Percentiles rank a stretch among this genome's conserved stretches.
Evolutionary conservation across 2,888 invertebrate species (phyloP).

Genomic region (Amphipoea lucens): DNA sequence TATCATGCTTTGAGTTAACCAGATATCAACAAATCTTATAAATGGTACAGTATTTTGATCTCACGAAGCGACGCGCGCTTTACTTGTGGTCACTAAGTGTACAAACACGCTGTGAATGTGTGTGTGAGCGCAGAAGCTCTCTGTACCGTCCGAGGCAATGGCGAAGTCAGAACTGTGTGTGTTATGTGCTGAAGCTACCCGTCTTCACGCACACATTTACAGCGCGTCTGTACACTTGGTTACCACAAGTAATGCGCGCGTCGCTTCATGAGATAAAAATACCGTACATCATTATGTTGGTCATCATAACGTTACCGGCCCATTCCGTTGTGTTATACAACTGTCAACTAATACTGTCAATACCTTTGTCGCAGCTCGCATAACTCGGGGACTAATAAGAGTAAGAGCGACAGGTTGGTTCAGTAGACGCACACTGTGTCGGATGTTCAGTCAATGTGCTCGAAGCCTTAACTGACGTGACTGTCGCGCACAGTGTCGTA

Average conservation of each 20-base stretch:
- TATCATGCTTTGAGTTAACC: not conserved
- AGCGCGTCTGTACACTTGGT: not conserved
- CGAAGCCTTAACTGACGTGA: too few relatives aligned
- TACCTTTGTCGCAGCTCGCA: slow-evolving; percentile 69
- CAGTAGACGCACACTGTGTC: not conserved
- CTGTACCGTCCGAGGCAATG: not conserved
- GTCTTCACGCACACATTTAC: not conserved
- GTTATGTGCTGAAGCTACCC: not conserved
- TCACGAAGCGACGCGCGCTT: not conserved
- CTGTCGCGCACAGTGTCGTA: not conserved
- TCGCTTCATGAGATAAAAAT: not conserved
- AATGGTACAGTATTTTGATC: not conserved
- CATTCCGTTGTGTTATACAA: too few relatives aligned
- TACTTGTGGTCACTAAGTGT: not conserved
- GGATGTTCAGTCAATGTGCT: slow-evolving; percentile 4
- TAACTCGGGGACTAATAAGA: slow-evolving; percentile 58
- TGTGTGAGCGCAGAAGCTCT: not conserved
- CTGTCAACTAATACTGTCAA: slow-evolving; percentile 5
- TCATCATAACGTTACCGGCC: too few relatives aligned
- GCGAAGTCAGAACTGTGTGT: too few relatives aligned
- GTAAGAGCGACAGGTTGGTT: slow-evolving; percentile 71
- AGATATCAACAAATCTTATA: too few relatives aligned
- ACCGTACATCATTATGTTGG: not conserved
- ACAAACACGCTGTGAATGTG: too few relatives aligned
- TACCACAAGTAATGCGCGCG: too few relatives aligned